Evolutionary conservation across 2,888 invertebrate genomes (phyloP), one percentile per base, ranked within the genome.

Genomic region (Spilosoma lubricipeda): DNA sequence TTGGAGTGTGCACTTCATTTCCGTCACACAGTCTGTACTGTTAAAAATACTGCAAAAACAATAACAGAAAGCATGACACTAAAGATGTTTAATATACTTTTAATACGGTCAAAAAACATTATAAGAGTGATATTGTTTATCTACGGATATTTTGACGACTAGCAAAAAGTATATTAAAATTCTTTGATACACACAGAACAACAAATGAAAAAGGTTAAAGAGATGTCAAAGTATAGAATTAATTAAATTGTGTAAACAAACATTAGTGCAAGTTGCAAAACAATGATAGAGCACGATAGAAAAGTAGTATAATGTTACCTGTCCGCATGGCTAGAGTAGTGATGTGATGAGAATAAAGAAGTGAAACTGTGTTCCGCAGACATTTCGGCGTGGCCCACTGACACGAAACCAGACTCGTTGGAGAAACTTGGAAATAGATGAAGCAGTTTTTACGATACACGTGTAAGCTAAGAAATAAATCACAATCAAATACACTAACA

Each of bases 1-100:
- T 92, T 94, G 94, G 81, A 92, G 87, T 86, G 94, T 93, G 92
- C 93, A 92, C 91, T 93, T 93, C 87, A 91, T 88, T 92, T 94
- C 95, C 88, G 92, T 94, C 92, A 95, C 91, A 94, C 91, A 92
- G 90, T 95, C 95, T 93, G 95, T 93, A 94, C 94, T 95, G 92
- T 95, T 94, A 94, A 94, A 95, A 94, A 93, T 93, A 95, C 95
- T 95, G 95, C 93, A 94, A 94, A 93, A 93, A 95, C 93, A 94
- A 94, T 91, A 91, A 93, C 90, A 90, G 82, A 80, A 93, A 93
- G 93, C 93, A 83, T 88, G 91, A 88, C 90, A 87, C 84, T 82
- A 83, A 78, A 81, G 75, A 81, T 78, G 77, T 78, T 83, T 79
- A 85, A 83, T 82, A 82, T 79, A 81, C 84, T 81, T 80, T 20